A percentile compares a stretch with the other conserved stretches of the same genome.
Conservation (phyloP, 1,140 invertebrate genomes). For the Diachasma alloeum region DNA sequence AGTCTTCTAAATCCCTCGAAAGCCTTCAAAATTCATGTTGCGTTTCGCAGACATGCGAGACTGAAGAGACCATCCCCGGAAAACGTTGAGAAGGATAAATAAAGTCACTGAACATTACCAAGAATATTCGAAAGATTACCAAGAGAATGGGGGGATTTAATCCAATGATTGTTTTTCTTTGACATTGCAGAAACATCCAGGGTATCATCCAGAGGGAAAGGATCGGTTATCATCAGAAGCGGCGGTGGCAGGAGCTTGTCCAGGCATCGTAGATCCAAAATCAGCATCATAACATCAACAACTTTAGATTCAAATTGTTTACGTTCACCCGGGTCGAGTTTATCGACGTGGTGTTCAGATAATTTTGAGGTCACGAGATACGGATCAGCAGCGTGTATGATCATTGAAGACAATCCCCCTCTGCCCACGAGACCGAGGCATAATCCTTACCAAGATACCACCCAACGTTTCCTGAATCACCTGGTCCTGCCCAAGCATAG, state of each 20-base stretch:
- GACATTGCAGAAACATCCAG: conserved; percentile 61
- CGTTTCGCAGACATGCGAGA: not conserved
- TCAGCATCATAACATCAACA: conserved; percentile 53
- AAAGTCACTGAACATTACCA: not conserved
- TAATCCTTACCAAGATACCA: conserved; percentile 60
- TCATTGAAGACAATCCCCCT: conserved; percentile 63
- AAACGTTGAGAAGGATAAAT: not conserved
- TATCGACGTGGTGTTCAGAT: conserved; percentile 49
- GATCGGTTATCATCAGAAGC: conserved; percentile 62
- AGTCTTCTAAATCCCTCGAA: not conserved
- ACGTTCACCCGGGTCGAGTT: conserved; percentile 37
- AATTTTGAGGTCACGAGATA: conserved; percentile 65
- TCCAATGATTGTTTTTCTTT: not conserved
- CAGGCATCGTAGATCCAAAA: conserved; percentile 51
- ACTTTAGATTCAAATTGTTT: conserved; percentile 47
- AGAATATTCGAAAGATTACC: too few species aligned
- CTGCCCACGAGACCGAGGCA: conserved; percentile 62
- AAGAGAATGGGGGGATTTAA: too few species aligned
- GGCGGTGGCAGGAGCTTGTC: conserved; percentile 57
- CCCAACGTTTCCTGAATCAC: conserved; percentile 59
- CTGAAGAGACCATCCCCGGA: not conserved
- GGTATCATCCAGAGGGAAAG: conserved; percentile 66
- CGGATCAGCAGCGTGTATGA: conserved; percentile 71
- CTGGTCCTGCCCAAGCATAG: conserved; percentile 69
- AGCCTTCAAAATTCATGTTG: not conserved